Evolutionary conservation across 2,888 invertebrate genomes (phyloP).

Genomic region (Brachycybe producta): DNA sequence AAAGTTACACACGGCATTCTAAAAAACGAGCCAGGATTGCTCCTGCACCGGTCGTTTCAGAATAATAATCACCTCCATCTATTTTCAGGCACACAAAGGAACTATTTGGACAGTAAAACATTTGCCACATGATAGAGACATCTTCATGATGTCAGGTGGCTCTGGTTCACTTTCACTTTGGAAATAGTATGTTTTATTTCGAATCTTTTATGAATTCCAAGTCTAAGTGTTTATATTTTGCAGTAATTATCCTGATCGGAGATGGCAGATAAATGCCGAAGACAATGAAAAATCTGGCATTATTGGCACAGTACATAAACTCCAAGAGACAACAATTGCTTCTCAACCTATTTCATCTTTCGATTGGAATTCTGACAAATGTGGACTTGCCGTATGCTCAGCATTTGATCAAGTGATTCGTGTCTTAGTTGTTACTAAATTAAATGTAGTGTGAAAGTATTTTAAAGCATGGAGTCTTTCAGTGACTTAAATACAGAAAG

Average conservation of each 20-base stretch:
- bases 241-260: constrained; percentile 66
- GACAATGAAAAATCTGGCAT: constrained; percentile 56
- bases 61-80: no score
- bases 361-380: constrained; percentile 85
- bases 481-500: no score
- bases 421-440: constrained; percentile 73
- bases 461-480: no score
- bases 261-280: constrained; percentile 43
- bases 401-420: constrained; percentile 83
- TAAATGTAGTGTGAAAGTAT: constrained; percentile 42
- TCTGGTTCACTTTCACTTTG: constrained; percentile 81
- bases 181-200: constrained; percentile 66
- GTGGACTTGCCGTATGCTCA: constrained; percentile 73
- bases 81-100: constrained; percentile 45
- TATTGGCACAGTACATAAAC: constrained; percentile 54
- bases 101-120: constrained; percentile 83
- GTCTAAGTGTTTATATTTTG: constrained; percentile 24
- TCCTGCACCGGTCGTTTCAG: no score
- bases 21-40: no score
- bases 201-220: no score
- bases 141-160: constrained; percentile 83
- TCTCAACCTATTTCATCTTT: constrained; percentile 77
- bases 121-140: constrained; percentile 83
- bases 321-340: constrained; percentile 69
- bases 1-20: no score